Percentiles rank a stretch among this genome's conserved stretches.
These are phyloP conservation scores for Ptychodera flava DNA, from an alignment of 35 echinoderm and acorn worm species.

Conservation along the genomic window DNA sequence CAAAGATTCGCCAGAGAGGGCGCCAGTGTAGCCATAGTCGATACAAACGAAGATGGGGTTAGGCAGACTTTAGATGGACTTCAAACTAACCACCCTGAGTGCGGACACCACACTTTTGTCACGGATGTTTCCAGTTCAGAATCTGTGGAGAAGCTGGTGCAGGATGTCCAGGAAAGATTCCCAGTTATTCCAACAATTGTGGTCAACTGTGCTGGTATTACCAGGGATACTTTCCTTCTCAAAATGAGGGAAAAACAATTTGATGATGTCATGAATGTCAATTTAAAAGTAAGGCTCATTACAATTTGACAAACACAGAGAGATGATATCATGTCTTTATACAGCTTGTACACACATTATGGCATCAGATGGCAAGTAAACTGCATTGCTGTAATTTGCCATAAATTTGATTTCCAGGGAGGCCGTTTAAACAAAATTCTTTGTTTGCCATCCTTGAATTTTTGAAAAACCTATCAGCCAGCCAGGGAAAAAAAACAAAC, in stretches of 20 bases:
- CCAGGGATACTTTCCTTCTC: constrained; percentile 29
- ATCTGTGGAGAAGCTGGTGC: constrained; percentile 24
- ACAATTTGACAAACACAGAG: too few relatives aligned
- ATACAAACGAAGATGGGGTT: constrained; percentile 7
- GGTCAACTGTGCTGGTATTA: constrained; percentile 59
- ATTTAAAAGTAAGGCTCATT: constrained; percentile 34
- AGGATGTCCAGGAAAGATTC: constrained; percentile 12
- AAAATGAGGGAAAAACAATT: constrained; percentile 41
- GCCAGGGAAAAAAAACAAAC: too few relatives aligned
- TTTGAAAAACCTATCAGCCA: too few relatives aligned
- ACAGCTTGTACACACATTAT: too few relatives aligned
- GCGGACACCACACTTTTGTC: constrained; percentile 19
- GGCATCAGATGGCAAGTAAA: too few relatives aligned
- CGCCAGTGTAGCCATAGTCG: constrained; percentile 36
- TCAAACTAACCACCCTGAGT: neutral
- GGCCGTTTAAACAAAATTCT: too few relatives aligned
- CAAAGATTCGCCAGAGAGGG: constrained; percentile 54
- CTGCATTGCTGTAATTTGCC: too few relatives aligned
- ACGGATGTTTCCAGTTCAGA: constrained; percentile 26
- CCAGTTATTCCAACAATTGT: constrained; percentile 11
- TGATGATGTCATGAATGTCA: constrained; percentile 58
- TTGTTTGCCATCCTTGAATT: too few relatives aligned
- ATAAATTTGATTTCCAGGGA: too few relatives aligned
- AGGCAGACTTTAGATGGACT: constrained; percentile 14
- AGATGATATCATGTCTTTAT: too few relatives aligned